Base-by-base conservation (phyloP, 30 jellyfish, hydroid and myxozoan genomes). In the Morbakka virulenta region DNA sequence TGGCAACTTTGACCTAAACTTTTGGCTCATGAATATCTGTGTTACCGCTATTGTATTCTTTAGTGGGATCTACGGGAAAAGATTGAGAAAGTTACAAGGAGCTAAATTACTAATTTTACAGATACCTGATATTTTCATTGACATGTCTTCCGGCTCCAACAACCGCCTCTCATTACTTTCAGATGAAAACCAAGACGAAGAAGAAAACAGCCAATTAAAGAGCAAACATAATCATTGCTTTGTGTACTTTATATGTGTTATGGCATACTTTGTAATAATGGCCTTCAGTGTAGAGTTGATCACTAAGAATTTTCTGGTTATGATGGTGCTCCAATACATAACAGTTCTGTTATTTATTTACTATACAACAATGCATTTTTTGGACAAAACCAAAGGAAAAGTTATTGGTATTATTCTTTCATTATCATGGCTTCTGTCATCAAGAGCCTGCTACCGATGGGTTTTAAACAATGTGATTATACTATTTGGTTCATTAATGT, bases 381-480 rank as follows among this genome's bases (percentile, higher is more conserved):
- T 41, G 9, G 13, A 41, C 9, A 41, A 41, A 9, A 41, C 13
- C 9, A 41, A 6, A 6, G 57, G 57, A 6, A 9, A 17, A 9
- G 9, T 41, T 41, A 41, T 62, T 27, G 76, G 82, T 20, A 11
- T 83, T 2, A 21, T 52, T 17, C 34, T 72, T n/a, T 64, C 49
- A 9, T 1, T 20, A 3, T 1, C 74, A 2, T 83, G 95, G 95
- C 52, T 71, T 0, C 32, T 35, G 11, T 74, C 93, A 30, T 36
- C 22, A 20, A 13, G 21, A 3, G 74, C 95, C 21, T 69, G 66
- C 36, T 83, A 72, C 73, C 70, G 95, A n/a, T 83, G 89, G 89
- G 20, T 83, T 6, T 32, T 71, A 23, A 83, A 83, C 52, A 83
- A 83, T 33, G 28, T 33, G 3, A 83, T 83, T 26, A 72, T 83